These are phyloP conservation scores for Noctua janthina DNA, from an alignment of 2,888 invertebrate genomes.

Conservation along the genomic window DNA sequence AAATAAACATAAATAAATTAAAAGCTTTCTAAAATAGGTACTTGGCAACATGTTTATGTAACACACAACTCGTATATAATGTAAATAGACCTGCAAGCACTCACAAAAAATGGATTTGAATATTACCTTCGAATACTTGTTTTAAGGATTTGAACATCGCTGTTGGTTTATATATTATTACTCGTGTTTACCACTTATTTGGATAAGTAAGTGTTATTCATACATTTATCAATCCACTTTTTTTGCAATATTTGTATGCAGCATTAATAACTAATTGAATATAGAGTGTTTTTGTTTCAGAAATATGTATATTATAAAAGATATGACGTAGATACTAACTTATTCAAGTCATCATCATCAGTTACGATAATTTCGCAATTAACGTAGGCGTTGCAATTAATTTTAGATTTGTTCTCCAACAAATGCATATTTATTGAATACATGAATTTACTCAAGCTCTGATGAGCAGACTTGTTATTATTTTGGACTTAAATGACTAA, in stretches of 20 bases:
- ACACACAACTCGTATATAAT: neutral
- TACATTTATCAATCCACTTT: neutral
- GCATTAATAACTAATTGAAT: neutral
- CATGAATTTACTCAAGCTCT: conserved; percentile 13
- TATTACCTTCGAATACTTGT: neutral
- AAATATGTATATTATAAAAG: neutral
- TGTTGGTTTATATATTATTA: neutral
- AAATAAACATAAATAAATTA: conserved; percentile 3
- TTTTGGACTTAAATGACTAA: neutral
- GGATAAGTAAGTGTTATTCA: neutral
- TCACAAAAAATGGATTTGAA: neutral
- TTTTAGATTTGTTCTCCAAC: conserved; percentile 20
- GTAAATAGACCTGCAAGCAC: neutral
- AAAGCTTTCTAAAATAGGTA: conserved; percentile 16
- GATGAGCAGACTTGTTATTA: neutral
- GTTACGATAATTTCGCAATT: conserved; percentile 36
- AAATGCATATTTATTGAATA: conserved; percentile 48
- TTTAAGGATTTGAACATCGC: neutral
- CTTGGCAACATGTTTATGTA: neutral
- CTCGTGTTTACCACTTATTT: neutral
- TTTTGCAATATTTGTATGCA: neutral
- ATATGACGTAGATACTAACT: neutral
- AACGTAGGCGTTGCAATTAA: conserved; percentile 26
- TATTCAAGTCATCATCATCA: conserved; percentile 41
- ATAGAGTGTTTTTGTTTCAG: neutral